Conservation (phyloP, 2,888 invertebrate species). For the Microplitis deprimator region DNA sequence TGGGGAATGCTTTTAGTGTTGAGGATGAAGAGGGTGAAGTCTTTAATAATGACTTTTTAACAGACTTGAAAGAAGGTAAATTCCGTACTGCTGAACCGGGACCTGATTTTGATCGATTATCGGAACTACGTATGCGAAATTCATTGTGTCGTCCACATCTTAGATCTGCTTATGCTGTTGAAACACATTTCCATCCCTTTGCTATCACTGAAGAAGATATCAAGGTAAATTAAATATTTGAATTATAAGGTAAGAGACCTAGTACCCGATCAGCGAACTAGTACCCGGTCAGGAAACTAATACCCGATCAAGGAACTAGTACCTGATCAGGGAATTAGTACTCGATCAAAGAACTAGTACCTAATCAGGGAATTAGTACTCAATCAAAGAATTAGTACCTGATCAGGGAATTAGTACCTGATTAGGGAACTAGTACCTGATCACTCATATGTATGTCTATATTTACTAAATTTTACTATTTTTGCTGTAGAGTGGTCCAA, state of each 20-base stretch:
- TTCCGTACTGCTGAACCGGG: constrained; percentile 69
- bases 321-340: background rate
- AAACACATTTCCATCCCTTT: constrained; percentile 79
- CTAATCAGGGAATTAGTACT: too few relatives aligned
- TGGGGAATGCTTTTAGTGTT: constrained; percentile 67
- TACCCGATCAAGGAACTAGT: too few relatives aligned
- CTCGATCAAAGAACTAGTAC: background rate
- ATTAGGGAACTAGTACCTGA: too few relatives aligned
- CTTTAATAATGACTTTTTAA: constrained; percentile 85
- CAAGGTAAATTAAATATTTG: constrained; percentile 72
- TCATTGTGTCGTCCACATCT: constrained; percentile 88
- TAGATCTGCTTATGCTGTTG: constrained; percentile 88
- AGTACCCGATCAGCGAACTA: too few relatives aligned
- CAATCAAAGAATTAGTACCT: too few relatives aligned
- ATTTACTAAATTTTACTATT: background rate
- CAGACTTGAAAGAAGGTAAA: constrained; percentile 74
- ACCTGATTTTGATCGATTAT: constrained; percentile 72
- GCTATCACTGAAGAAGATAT: constrained; percentile 78
- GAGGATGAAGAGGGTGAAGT: constrained; percentile 90
- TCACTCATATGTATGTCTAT: too few relatives aligned
- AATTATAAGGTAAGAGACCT: background rate
- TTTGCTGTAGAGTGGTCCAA: constrained; percentile 60
- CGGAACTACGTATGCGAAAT: constrained; percentile 85
- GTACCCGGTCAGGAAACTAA: too few relatives aligned
- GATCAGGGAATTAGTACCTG: too few relatives aligned